A percentile compares a stretch with the other conserved stretches of the same genome.
Evolutionary conservation across 2,113 vertebrate species (phyloP).

Genomic region (Accipiter cooperii): DNA sequence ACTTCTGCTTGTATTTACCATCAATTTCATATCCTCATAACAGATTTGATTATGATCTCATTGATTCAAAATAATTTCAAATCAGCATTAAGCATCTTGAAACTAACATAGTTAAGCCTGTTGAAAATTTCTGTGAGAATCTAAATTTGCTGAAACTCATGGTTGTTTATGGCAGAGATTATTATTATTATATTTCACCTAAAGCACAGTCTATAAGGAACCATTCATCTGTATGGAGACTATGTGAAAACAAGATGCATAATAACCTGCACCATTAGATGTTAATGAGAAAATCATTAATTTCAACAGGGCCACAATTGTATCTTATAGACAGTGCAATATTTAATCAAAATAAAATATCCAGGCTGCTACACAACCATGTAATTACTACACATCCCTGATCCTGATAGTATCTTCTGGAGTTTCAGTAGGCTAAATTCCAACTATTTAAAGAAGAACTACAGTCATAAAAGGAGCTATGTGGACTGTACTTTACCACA

Average conservation of each 20-base stretch:
- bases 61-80: background rate
- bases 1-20: background rate
- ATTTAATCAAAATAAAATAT: background rate
- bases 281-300: background rate
- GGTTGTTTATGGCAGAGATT: background rate
- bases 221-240: background rate
- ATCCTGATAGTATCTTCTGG: background rate
- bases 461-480: background rate
- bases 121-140: background rate
- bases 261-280: background rate
- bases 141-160: background rate
- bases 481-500: background rate
- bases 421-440: background rate
- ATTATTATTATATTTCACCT: background rate
- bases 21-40: background rate
- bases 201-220: background rate
- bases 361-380: background rate
- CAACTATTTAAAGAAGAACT: background rate
- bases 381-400: background rate
- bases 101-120: background rate
- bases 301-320: background rate
- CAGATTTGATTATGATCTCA: background rate
- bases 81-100: background rate
- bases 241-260: background rate
- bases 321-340: background rate